A percentile compares a stretch with the other conserved stretches of the same genome.
Evolutionary conservation across 1,140 invertebrate genomes (phyloP).

Genomic region (Saccostrea glomerata): DNA sequence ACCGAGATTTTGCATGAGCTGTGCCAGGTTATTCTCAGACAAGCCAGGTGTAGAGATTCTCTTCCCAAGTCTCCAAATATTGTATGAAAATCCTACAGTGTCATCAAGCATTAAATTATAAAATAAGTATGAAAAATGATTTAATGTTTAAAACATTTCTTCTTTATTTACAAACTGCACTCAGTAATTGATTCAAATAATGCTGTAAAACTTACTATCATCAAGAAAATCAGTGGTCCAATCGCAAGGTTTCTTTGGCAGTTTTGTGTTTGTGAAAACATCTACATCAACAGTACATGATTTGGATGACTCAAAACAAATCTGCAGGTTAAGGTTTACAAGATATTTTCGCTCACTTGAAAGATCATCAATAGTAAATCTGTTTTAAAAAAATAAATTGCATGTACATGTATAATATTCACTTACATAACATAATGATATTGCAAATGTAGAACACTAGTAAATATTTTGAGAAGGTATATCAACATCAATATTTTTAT

Average conservation of each 20-base stretch:
- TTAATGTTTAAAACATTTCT: too few relatives aligned
- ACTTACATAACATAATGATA: too few relatives aligned
- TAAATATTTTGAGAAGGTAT: too few relatives aligned
- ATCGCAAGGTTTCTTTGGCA: constrained; percentile 57
- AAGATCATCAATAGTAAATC: constrained; percentile 58
- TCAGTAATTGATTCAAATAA: not conserved
- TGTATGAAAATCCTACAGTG: not conserved
- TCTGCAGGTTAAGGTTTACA: constrained; percentile 53
- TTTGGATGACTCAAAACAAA: constrained; percentile 55
- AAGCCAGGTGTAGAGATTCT: constrained; percentile 13
- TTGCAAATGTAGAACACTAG: too few relatives aligned
- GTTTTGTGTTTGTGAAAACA: constrained; percentile 52
- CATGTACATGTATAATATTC: too few relatives aligned
- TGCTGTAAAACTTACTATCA: constrained; percentile 5
- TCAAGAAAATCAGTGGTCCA: constrained; percentile 47
- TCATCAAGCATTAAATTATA: not conserved
- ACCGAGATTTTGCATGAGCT: constrained; percentile 27
- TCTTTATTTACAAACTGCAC: too few relatives aligned
- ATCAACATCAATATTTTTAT: too few relatives aligned
- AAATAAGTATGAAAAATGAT: not conserved
- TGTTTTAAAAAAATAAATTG: constrained; percentile 7
- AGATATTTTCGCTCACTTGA: constrained; percentile 50
- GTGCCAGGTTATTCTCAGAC: constrained; percentile 15
- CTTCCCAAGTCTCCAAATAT: constrained; percentile 26
- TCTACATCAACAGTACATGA: constrained; percentile 48